Evolutionary conservation across 2,797 vertebrate species (phyloP).

Genomic region (Rhyacichthys aspro): DNA sequence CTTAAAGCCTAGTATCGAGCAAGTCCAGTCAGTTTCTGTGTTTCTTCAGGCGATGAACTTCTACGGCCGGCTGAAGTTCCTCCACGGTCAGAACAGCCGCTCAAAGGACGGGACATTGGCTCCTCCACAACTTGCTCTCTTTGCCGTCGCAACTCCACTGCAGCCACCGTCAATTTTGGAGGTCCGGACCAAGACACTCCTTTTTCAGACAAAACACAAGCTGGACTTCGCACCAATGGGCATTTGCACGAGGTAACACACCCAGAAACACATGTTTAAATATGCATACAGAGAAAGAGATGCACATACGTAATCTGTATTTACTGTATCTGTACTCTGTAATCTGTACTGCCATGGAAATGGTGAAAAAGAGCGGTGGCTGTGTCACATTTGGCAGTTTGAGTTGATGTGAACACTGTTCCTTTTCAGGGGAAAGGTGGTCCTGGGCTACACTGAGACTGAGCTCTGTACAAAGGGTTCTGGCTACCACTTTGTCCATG

Average conservation of each 20-base stretch:
- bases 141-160: conserved; percentile 79
- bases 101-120: conserved; percentile 55
- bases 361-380: too few relatives aligned
- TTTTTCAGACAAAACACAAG: conserved; percentile 89
- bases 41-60: conserved; percentile 87
- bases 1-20: too few relatives aligned
- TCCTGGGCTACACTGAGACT: conserved; percentile 79
- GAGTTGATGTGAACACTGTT: too few relatives aligned
- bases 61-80: conserved; percentile 79
- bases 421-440: conserved; percentile 56
- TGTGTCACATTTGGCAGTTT: too few relatives aligned
- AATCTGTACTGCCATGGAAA: neutral
- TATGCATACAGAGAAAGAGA: too few relatives aligned
- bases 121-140: conserved; percentile 80
- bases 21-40: too few relatives aligned
- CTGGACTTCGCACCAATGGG: conserved; percentile 85
- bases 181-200: conserved; percentile 80
- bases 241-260: conserved; percentile 77
- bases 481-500: conserved; percentile 82
- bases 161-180: conserved; percentile 84
- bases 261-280: too few relatives aligned
- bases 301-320: too few relatives aligned
- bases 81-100: conserved; percentile 76
- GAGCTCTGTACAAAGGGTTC: conserved; percentile 77
- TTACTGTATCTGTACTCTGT: too few relatives aligned